Evolutionary conservation across 92 coral and sea anemone genomes (phyloP).

Genomic region (Scolanthus callimorphus): DNA sequence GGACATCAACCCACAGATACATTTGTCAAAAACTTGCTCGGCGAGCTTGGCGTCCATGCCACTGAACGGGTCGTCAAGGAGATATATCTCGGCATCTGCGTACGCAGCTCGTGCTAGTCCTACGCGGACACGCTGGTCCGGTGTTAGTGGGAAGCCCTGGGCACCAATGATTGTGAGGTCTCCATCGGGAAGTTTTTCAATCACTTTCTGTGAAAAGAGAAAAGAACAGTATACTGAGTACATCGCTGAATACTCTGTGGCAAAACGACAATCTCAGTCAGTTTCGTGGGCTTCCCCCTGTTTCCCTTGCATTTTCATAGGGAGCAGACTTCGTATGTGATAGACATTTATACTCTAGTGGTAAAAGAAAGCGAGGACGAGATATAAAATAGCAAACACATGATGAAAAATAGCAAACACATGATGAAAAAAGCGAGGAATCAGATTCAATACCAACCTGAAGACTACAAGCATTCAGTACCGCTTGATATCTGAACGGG

Average conservation of each 20-base stretch:
- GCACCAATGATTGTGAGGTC: constrained; percentile 68
- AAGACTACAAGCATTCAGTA: constrained; percentile 69
- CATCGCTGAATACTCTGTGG: no score
- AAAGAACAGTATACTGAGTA: not conserved
- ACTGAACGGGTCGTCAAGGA: constrained; percentile 73
- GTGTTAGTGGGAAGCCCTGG: constrained; percentile 48
- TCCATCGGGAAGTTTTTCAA: constrained; percentile 71
- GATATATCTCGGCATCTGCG: constrained; percentile 78
- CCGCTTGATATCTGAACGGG: constrained; percentile 84
- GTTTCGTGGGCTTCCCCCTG: no score
- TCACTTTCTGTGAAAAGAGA: constrained; percentile 5
- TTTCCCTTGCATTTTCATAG: no score
- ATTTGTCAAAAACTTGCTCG: constrained; percentile 74
- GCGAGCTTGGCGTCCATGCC: constrained; percentile 59
- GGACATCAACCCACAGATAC: constrained; percentile 72
- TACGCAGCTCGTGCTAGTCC: constrained; percentile 81
- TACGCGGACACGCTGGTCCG: constrained; percentile 74
- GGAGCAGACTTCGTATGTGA: no score
- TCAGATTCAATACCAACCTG: constrained; percentile 47
- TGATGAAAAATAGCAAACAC: no score
- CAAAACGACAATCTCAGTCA: no score
- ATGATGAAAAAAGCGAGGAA: not conserved
- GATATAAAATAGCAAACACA: no score
- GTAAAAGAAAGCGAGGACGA: no score
- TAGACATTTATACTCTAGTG: no score